These are phyloP conservation scores for Aphelocoma californica DNA, from an alignment of 2,797 vertebrate genomes.

Conservation along the genomic window DNA sequence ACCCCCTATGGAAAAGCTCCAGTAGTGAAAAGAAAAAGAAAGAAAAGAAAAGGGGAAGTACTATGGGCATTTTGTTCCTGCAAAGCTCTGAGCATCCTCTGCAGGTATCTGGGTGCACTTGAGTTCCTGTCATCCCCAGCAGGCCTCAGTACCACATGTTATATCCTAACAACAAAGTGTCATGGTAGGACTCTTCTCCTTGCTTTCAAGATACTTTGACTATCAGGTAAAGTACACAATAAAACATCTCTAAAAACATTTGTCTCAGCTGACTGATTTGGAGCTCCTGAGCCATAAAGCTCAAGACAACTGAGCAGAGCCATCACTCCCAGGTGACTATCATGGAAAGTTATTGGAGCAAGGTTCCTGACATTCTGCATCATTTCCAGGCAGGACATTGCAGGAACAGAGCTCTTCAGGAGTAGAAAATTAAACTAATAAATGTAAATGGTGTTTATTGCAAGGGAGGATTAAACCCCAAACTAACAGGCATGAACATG, in stretches of 20 bases:
- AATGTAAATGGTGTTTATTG: background rate
- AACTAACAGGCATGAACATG: background rate
- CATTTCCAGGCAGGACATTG: background rate
- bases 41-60: background rate
- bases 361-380: background rate
- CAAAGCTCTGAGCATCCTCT: background rate
- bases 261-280: background rate
- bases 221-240: background rate
- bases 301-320: background rate
- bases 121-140: background rate
- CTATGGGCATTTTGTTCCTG: background rate
- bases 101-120: background rate
- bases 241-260: background rate
- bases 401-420: background rate
- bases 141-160: background rate
- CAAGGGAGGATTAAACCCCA: background rate
- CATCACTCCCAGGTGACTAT: background rate
- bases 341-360: background rate
- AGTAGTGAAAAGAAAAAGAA: background rate
- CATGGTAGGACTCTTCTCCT: background rate
- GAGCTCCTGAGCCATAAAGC: background rate
- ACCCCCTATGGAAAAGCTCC: background rate
- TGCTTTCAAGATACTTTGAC: background rate
- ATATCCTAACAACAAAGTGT: background rate
- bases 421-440: background rate